Conservation (phyloP, 2,113 vertebrate genomes). For the Oryzias celebensis region DNA sequence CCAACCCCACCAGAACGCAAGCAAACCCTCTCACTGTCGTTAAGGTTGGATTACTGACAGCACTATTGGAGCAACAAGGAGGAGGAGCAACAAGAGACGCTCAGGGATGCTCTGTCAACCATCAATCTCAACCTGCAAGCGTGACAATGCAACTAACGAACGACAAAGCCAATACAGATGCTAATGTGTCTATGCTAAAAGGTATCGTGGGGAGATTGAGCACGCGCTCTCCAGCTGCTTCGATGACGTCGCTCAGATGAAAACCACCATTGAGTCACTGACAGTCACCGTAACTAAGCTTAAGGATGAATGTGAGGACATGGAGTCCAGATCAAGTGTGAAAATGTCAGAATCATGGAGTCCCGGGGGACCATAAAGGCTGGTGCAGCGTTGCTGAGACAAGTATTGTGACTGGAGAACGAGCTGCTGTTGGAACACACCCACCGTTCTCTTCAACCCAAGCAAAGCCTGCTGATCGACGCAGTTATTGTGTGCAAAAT, state of each 20-base stretch:
- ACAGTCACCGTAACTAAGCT: neutral
- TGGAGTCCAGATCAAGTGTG: neutral
- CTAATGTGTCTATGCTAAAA: neutral
- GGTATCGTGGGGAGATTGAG: constrained; percentile 2
- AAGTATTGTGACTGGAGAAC: neutral
- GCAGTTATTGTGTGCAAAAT: neutral
- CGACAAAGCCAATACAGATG: neutral
- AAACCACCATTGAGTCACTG: neutral
- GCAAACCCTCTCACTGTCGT: neutral
- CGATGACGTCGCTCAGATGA: neutral
- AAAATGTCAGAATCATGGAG: neutral
- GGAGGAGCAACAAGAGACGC: neutral
- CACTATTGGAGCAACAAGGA: neutral
- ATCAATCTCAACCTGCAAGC: neutral
- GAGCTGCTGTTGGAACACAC: neutral
- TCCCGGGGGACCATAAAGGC: neutral
- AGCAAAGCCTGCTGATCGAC: neutral
- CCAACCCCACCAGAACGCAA: neutral
- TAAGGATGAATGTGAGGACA: neutral
- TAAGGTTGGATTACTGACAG: neutral
- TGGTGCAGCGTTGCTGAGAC: neutral
- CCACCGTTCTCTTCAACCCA: neutral
- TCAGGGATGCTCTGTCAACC: neutral
- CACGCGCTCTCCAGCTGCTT: neutral
- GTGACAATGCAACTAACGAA: constrained; percentile 1